phyloP scores from a whole-genome alignment of 2,113 vertebrate species.

The Cryptomyrus ogoouensis region DNA sequence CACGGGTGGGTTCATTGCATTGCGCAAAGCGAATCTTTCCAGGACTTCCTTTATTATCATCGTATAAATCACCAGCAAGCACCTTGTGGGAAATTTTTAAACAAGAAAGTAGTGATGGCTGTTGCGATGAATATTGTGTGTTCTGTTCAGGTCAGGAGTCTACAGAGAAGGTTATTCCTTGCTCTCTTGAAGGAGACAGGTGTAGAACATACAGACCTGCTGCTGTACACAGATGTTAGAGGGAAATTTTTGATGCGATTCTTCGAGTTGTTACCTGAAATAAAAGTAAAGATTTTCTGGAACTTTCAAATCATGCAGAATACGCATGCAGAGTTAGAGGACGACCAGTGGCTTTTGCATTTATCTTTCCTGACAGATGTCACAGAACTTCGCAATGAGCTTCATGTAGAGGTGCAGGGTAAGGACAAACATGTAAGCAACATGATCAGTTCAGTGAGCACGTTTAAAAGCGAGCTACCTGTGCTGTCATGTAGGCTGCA shows the following conservation, averaged over 20 bases:
- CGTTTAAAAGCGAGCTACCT: neutral
- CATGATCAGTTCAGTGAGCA: conserved; percentile 16
- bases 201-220: conserved; percentile 8
- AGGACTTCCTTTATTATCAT: conserved; percentile 22
- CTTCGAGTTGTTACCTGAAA: conserved; percentile 20
- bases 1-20: conserved; percentile 13
- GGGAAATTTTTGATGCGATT: conserved; percentile 21
- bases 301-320: conserved; percentile 19
- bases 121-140: conserved; percentile 26
- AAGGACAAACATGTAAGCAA: neutral
- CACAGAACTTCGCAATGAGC: conserved; percentile 7
- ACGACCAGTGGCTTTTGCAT: conserved; percentile 13
- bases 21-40: conserved; percentile 14
- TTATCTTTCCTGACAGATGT: conserved; percentile 12
- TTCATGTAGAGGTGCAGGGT: conserved; percentile 22
- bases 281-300: conserved; percentile 18
- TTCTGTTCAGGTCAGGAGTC: conserved; percentile 23
- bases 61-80: conserved; percentile 30
- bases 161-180: conserved; percentile 24
- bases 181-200: conserved; percentile 15
- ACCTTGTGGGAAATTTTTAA: conserved; percentile 23
- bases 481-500: neutral
- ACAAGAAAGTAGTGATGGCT: conserved; percentile 27
- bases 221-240: conserved; percentile 24
- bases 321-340: conserved; percentile 16